Percentiles rank a stretch among this genome's conserved stretches.
Conservation (phyloP, 2,888 invertebrate genomes). For the Tipula unca region DNA sequence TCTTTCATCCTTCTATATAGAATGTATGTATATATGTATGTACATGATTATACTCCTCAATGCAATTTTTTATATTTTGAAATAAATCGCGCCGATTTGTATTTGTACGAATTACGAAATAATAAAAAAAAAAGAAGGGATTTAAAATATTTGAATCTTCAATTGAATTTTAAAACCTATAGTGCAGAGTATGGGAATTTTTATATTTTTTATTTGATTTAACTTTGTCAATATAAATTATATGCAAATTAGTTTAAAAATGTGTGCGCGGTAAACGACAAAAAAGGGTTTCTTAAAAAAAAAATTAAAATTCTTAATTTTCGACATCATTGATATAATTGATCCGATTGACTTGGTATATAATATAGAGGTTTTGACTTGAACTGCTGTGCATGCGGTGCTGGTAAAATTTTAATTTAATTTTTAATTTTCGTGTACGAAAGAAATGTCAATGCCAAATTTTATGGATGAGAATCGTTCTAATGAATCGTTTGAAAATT, state of each 20-base stretch:
- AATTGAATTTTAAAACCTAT: neutral
- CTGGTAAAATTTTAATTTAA: neutral
- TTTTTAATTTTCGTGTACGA: neutral
- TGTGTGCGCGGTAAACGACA: neutral
- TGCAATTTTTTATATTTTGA: neutral
- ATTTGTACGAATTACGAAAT: neutral
- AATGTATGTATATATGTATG: neutral
- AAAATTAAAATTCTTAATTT: neutral
- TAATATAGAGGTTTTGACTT: neutral
- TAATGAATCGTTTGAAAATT: neutral
- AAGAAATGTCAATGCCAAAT: neutral
- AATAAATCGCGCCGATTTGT: slow-evolving; percentile 4
- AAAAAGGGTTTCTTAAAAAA: neutral
- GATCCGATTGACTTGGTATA: neutral
- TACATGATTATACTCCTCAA: neutral
- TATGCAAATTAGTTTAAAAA: neutral
- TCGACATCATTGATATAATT: neutral
- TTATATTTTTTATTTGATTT: neutral
- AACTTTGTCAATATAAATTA: neutral
- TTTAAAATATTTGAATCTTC: neutral
- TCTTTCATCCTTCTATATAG: neutral
- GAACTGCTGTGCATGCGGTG: neutral
- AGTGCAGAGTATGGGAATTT: neutral
- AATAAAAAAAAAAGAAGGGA: neutral
- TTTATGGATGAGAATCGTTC: neutral